These are phyloP conservation scores for Dallia pectoralis DNA, from an alignment of 2,797 vertebrate genomes.

Conservation along the genomic window DNA sequence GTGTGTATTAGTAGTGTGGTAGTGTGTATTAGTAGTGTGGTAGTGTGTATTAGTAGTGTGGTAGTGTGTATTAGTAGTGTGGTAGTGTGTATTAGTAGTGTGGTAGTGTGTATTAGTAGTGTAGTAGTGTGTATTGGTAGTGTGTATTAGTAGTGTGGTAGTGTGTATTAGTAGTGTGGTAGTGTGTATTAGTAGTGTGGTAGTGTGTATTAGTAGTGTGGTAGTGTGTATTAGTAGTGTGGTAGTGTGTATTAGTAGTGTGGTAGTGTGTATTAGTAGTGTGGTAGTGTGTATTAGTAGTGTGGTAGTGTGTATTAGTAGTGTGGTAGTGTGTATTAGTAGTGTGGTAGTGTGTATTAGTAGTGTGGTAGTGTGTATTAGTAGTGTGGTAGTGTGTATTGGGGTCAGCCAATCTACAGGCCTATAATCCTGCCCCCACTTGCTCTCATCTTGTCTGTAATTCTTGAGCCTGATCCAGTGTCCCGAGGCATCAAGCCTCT, in stretches of 20 bases:
- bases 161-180: constrained; percentile 13
- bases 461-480: constrained; percentile 43
- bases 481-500: constrained; percentile 33
- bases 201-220: constrained; percentile 33
- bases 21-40: constrained; percentile 32
- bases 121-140: constrained; percentile 31
- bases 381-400: constrained; percentile 24
- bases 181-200: constrained; percentile 38
- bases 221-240: constrained; percentile 16
- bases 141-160: constrained; percentile 31
- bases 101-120: constrained; percentile 16
- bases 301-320: constrained; percentile 27
- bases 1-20: constrained; percentile 36
- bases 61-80: constrained; percentile 35
- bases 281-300: constrained; percentile 16
- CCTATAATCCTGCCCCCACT: constrained; percentile 56
- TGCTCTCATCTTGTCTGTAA: constrained; percentile 54
- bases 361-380: constrained; percentile 21
- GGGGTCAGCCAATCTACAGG: constrained; percentile 36
- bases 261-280: constrained; percentile 35
- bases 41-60: constrained; percentile 15
- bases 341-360: constrained; percentile 33
- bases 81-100: constrained; percentile 35
- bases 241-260: constrained; percentile 33
- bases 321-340: constrained; percentile 20